Evolutionary conservation across 2,113 vertebrate species (phyloP).

Genomic region (Varanus komodoensis): DNA sequence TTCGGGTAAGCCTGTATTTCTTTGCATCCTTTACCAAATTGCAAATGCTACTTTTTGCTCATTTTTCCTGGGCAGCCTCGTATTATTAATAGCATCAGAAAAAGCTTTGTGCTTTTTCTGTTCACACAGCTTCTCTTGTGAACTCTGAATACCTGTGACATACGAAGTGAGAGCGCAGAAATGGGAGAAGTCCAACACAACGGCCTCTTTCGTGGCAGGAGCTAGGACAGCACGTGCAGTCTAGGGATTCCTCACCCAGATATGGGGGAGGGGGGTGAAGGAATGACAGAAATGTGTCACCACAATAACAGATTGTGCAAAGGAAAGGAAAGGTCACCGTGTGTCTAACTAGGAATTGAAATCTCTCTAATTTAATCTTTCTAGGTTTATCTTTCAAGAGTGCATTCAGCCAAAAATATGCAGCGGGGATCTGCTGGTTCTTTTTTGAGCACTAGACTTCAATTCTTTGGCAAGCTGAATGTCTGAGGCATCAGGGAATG

Average conservation of each 20-base stretch:
- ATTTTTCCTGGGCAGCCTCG: neutral
- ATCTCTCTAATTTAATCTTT: conserved; percentile 32
- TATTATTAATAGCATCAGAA: neutral
- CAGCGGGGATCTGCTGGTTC: neutral
- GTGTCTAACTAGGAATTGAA: conserved; percentile 22
- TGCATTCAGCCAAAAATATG: conserved; percentile 10
- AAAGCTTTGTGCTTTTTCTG: neutral
- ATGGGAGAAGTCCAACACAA: neutral
- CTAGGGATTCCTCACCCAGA: neutral
- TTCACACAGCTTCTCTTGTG: neutral
- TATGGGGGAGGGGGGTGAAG: neutral
- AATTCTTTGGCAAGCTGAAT: conserved; percentile 10
- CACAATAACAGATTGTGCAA: conserved; percentile 12
- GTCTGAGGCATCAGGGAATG: conserved; percentile 19
- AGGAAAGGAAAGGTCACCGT: conserved; percentile 8
- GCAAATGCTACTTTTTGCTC: neutral
- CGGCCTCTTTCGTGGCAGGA: neutral
- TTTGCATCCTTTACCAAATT: neutral
- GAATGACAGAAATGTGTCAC: conserved; percentile 23
- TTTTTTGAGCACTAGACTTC: neutral
- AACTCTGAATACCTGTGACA: neutral
- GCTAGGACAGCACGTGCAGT: neutral
- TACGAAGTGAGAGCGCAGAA: neutral
- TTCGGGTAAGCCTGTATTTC: neutral
- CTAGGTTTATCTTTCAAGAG: conserved; percentile 25